phyloP scores from a whole-genome alignment of 2,113 vertebrate genomes.

The Barbus barbus region DNA sequence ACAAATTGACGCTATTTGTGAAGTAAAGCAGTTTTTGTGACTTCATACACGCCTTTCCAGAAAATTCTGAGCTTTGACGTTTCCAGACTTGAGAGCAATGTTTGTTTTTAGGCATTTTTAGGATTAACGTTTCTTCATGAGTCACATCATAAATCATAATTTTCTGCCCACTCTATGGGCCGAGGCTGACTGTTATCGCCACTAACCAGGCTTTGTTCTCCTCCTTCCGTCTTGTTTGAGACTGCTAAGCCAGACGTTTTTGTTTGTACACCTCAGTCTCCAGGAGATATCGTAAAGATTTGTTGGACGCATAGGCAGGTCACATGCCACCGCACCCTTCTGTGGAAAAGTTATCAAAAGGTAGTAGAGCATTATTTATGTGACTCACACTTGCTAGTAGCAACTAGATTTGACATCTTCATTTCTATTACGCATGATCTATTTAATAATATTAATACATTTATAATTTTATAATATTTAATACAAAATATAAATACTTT shows the following conservation, averaged over 20 bases:
- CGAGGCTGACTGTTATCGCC: conserved; percentile 61
- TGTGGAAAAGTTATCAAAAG: background rate
- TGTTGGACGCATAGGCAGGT: background rate
- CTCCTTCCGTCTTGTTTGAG: conserved; percentile 50
- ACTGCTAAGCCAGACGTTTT: conserved; percentile 35
- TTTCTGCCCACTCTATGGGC: conserved; percentile 62
- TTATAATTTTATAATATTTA: background rate
- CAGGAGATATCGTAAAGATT: conserved; percentile 24
- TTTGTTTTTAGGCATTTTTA: background rate
- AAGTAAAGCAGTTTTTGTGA: conserved; percentile 9
- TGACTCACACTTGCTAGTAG: background rate
- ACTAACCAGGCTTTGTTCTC: conserved; percentile 60
- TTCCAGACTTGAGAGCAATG: background rate
- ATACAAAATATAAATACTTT: background rate
- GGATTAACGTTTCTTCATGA: conserved; percentile 42
- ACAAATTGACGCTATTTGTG: background rate
- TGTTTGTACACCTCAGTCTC: conserved; percentile 62
- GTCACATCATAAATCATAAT: conserved; percentile 58
- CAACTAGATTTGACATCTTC: background rate
- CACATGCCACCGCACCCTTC: background rate
- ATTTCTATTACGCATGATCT: background rate
- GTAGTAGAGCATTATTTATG: background rate
- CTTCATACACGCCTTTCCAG: background rate
- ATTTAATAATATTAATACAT: background rate
- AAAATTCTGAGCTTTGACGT: background rate